Conservation (phyloP, 2,888 invertebrate genomes). For the Leucozona laternaria region DNA sequence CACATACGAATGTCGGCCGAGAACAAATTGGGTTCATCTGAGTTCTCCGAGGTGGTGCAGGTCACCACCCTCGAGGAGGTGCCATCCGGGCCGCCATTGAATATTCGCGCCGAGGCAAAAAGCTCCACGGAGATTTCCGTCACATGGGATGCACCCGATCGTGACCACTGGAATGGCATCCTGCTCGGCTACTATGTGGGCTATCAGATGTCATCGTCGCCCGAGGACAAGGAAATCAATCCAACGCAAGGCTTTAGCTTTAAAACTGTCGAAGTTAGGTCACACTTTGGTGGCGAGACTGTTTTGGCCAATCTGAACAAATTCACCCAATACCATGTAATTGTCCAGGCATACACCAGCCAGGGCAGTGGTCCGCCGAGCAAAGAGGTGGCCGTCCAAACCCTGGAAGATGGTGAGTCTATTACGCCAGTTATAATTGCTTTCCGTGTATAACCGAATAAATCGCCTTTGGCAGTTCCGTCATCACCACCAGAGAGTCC, state of each 20-base stretch:
- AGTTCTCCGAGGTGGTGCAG: slow-evolving; percentile 93
- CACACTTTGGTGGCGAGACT: slow-evolving; percentile 89
- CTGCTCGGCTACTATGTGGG: slow-evolving; percentile 94
- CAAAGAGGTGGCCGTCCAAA: slow-evolving; percentile 90
- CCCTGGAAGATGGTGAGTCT: slow-evolving; percentile 91
- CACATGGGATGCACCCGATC: slow-evolving; percentile 94
- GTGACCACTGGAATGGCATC: slow-evolving; percentile 94
- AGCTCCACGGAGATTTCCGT: slow-evolving; percentile 93
- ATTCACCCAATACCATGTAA: slow-evolving; percentile 91
- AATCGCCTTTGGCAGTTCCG: slow-evolving; percentile 87
- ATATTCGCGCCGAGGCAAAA: slow-evolving; percentile 92
- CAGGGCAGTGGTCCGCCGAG: slow-evolving; percentile 94
- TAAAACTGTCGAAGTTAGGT: slow-evolving; percentile 90
- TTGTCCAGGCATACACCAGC: slow-evolving; percentile 94
- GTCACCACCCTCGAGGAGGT: slow-evolving; percentile 94
- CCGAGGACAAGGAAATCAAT: slow-evolving; percentile 83
- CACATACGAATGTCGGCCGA: slow-evolving; percentile 95
- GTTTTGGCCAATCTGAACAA: slow-evolving; percentile 89
- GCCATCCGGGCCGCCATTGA: slow-evolving; percentile 92
- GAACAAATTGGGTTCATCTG: slow-evolving; percentile 94
- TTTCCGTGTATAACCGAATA: slow-evolving; percentile 66
- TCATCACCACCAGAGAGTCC: slow-evolving; percentile 93
- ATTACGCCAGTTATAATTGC: slow-evolving; percentile 69
- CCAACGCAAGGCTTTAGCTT: slow-evolving; percentile 88
- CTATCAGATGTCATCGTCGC: slow-evolving; percentile 87